Percentiles rank a stretch among this genome's conserved stretches.
phyloP scores from a whole-genome alignment of 2,888 invertebrate species.

The Chalcosyrphus nemorum region DNA sequence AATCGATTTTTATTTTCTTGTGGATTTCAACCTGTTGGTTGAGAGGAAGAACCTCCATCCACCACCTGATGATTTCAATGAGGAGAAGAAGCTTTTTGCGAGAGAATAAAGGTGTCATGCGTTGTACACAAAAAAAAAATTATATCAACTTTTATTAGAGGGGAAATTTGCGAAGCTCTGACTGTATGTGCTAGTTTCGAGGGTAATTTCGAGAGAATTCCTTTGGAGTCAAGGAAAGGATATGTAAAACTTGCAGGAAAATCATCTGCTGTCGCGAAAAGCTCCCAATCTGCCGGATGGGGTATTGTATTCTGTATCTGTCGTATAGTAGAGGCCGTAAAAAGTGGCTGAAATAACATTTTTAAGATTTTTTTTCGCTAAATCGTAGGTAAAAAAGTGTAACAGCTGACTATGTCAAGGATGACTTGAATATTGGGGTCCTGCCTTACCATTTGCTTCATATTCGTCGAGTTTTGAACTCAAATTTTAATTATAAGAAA shows the following conservation, averaged over 20 bases:
- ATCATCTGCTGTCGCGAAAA: constrained; percentile 15
- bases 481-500: background rate
- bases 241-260: background rate
- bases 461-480: background rate
- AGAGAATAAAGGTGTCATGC: background rate
- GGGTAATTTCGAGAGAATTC: background rate
- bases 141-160: background rate
- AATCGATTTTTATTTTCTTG: constrained; percentile 50
- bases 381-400: too few relatives aligned
- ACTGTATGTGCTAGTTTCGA: background rate
- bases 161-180: constrained; percentile 27
- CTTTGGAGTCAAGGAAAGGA: background rate
- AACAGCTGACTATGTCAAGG: too few relatives aligned
- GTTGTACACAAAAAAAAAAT: background rate
- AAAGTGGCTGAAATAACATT: background rate
- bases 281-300: background rate
- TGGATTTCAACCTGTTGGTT: constrained; percentile 65
- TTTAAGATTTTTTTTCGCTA: too few relatives aligned
- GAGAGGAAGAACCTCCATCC: constrained; percentile 32
- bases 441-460: background rate
- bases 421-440: too few relatives aligned
- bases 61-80: constrained; percentile 65
- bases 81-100: background rate
- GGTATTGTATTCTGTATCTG: background rate
- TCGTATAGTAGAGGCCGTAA: constrained; percentile 1